Percentiles rank a stretch among this genome's conserved stretches.
These are phyloP conservation scores for Penaeus vannamei DNA, from an alignment of 1,140 invertebrate species.

Conservation along the genomic window DNA sequence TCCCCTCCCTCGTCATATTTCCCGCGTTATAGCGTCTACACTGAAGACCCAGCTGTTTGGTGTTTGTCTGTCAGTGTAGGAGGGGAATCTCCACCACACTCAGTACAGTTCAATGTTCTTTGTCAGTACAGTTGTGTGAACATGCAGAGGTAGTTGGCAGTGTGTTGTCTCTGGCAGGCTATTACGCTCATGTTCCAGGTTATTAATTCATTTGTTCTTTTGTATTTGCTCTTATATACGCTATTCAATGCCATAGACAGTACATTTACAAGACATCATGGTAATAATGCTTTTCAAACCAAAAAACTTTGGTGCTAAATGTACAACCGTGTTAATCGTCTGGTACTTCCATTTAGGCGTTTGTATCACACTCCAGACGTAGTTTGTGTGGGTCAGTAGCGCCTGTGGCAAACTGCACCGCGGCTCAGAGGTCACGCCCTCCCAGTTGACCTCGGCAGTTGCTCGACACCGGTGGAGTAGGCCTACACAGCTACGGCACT, in stretches of 20 bases:
- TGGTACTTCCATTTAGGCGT: conserved; percentile 65
- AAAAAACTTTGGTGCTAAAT: conserved; percentile 66
- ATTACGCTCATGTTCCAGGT: conserved; percentile 60
- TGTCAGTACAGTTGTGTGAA: conserved; percentile 64
- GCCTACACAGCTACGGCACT: too few species aligned
- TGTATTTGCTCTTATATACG: conserved; percentile 62
- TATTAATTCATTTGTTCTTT: conserved; percentile 55
- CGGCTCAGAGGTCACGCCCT: neutral
- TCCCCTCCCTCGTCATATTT: neutral
- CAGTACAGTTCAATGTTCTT: conserved; percentile 63
- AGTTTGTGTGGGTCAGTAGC: conserved; percentile 51
- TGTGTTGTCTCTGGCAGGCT: conserved; percentile 63
- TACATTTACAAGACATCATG: conserved; percentile 61
- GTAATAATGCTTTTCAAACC: conserved; percentile 67
- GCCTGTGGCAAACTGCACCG: neutral
- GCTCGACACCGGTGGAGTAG: too few species aligned
- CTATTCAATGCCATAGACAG: conserved; percentile 62
- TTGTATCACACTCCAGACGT: conserved; percentile 63
- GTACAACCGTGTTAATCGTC: conserved; percentile 65
- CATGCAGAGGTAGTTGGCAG: conserved; percentile 63
- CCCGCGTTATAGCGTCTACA: neutral
- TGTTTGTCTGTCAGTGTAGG: conserved; percentile 38
- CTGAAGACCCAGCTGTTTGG: too few species aligned
- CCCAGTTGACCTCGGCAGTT: too few species aligned
- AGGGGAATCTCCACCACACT: conserved; percentile 29